Conservation (phyloP, 1,140 invertebrate genomes). For the Aphidius gifuensis region DNA sequence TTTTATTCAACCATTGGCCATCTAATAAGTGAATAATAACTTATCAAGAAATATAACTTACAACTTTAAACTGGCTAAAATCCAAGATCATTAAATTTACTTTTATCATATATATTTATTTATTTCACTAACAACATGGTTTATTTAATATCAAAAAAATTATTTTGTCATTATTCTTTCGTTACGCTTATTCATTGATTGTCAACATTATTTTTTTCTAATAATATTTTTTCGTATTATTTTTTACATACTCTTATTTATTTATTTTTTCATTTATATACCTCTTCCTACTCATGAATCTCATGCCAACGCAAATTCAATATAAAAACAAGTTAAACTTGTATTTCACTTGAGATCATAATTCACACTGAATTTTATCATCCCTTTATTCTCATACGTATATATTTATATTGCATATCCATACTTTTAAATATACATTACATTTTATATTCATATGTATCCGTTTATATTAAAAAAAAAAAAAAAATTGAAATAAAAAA, state of each 20-base stretch:
- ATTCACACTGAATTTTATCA: conserved; percentile 14
- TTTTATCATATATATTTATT: not conserved
- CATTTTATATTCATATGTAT: conserved; percentile 19
- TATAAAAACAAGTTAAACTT: conserved; percentile 13
- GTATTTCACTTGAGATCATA: conserved; percentile 6
- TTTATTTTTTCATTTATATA: not conserved
- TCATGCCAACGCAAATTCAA: conserved; percentile 1
- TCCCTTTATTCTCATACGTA: not conserved
- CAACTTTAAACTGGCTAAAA: not conserved
- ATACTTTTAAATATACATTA: conserved; percentile 17
- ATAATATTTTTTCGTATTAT: not conserved
- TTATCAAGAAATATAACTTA: conserved; percentile 26
- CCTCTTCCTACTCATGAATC: not conserved
- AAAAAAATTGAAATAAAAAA: too few species aligned
- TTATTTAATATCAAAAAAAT: not conserved
- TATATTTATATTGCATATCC: not conserved
- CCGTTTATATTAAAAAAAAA: too few species aligned
- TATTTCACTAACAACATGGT: not conserved
- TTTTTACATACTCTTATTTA: not conserved
- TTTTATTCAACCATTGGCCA: conserved; percentile 7
- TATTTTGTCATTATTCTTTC: conserved; percentile 11
- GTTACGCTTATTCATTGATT: conserved; percentile 6
- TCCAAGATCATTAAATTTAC: not conserved
- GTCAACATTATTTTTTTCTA: not conserved
- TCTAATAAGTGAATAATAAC: conserved; percentile 34